Percentiles rank a stretch among this genome's conserved stretches.
Conservation (phyloP, 2,113 vertebrate genomes). For the Thomomys bottae region DNA sequence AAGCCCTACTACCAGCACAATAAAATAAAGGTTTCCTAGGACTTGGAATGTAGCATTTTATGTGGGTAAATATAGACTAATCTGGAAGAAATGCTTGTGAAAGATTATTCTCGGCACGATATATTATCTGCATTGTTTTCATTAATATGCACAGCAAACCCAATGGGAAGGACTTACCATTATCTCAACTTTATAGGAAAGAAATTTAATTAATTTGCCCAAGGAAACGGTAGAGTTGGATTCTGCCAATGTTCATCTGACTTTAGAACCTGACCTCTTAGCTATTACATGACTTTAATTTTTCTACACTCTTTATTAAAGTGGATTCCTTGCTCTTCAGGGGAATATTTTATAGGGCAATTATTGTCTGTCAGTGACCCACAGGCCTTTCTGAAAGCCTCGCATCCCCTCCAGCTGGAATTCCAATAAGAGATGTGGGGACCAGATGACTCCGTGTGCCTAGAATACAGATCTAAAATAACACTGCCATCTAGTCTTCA, state of each 20-base stretch:
- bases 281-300: not conserved
- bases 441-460: not conserved
- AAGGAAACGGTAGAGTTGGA: not conserved
- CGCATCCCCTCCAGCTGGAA: not conserved
- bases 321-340: not conserved
- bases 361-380: not conserved
- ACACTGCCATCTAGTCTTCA: not conserved
- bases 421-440: constrained; percentile 8
- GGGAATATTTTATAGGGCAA: constrained; percentile 23
- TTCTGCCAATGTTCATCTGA: not conserved
- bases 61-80: not conserved
- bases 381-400: not conserved
- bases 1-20: too few species aligned
- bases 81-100: not conserved
- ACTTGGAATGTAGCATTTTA: not conserved
- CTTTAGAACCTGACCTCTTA: constrained; percentile 5
- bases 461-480: not conserved
- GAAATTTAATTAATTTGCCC: not conserved
- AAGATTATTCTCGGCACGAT: not conserved
- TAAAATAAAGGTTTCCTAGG: too few species aligned
- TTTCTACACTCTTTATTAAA: constrained; percentile 26
- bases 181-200: not conserved
- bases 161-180: not conserved
- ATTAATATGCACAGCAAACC: not conserved
- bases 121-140: not conserved